Conservation (phyloP, 2,797 vertebrate species). For the Pseudopleuronectes americanus region DNA sequence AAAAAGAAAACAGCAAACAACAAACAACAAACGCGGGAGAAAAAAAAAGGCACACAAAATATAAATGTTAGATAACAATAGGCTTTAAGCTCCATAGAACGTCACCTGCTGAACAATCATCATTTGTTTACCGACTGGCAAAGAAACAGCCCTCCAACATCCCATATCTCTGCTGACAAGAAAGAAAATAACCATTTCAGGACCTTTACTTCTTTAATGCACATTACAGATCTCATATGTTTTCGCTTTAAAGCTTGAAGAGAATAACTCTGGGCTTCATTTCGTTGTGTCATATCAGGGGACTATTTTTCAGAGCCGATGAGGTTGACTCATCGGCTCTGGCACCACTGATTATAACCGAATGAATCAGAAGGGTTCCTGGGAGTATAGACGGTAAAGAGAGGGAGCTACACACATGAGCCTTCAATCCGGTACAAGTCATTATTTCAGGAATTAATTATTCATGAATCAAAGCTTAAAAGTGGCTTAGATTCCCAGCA, state of each 20-base stretch:
- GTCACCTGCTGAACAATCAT: neutral
- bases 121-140: neutral
- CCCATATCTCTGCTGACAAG: neutral
- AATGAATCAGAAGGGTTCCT: slow-evolving; percentile 36
- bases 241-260: too few relatives aligned
- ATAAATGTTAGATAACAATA: slow-evolving; percentile 51
- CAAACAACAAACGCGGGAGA: slow-evolving; percentile 31
- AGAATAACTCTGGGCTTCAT: too few relatives aligned
- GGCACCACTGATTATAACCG: slow-evolving; percentile 21
- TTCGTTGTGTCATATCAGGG: neutral
- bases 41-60: slow-evolving; percentile 50
- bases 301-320: neutral
- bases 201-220: too few relatives aligned
- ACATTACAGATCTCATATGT: too few relatives aligned
- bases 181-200: too few relatives aligned
- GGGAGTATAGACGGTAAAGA: slow-evolving; percentile 26
- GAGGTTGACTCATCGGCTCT: slow-evolving; percentile 33
- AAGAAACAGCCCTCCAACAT: neutral
- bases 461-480: slow-evolving; percentile 63
- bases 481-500: slow-evolving; percentile 36
- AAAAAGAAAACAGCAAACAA: slow-evolving; percentile 46
- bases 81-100: slow-evolving; percentile 18
- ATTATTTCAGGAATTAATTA: slow-evolving; percentile 66
- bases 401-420: slow-evolving; percentile 31
- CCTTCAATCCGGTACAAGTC: slow-evolving; percentile 34